phyloP scores from a whole-genome alignment of 2,888 invertebrate species.

The Calliopum simillimum region DNA sequence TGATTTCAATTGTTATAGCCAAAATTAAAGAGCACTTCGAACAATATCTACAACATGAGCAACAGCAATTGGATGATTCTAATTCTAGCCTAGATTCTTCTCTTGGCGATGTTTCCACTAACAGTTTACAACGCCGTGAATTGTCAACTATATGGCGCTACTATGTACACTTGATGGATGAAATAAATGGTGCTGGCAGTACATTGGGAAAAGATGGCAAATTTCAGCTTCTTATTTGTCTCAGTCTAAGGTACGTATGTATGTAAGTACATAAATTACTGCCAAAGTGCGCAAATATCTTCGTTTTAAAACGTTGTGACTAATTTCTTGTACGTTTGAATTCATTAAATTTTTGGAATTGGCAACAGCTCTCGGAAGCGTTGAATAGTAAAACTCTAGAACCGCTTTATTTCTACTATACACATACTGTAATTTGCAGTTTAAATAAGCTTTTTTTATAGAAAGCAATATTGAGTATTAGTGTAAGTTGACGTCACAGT shows the following conservation, averaged over 20 bases:
- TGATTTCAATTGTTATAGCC: slow-evolving; percentile 47
- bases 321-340: no score
- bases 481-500: no score
- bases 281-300: no score
- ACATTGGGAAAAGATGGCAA: slow-evolving; percentile 93
- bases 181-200: slow-evolving; percentile 86
- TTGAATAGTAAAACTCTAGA: no score
- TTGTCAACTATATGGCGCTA: slow-evolving; percentile 84
- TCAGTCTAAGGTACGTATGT: slow-evolving; percentile 87
- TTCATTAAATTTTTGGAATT: no score
- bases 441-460: no score
- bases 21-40: slow-evolving; percentile 82
- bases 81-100: slow-evolving; percentile 61
- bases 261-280: no score
- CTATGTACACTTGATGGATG: slow-evolving; percentile 89
- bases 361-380: no score
- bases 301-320: no score
- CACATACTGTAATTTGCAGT: no score
- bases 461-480: no score
- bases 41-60: slow-evolving; percentile 68
- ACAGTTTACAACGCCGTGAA: slow-evolving; percentile 66
- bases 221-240: slow-evolving; percentile 95
- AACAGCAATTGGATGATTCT: slow-evolving; percentile 55
- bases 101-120: slow-evolving; percentile 52
- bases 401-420: no score